Conservation (phyloP, 2,797 vertebrate genomes). For the Gadopsis marmoratus region DNA sequence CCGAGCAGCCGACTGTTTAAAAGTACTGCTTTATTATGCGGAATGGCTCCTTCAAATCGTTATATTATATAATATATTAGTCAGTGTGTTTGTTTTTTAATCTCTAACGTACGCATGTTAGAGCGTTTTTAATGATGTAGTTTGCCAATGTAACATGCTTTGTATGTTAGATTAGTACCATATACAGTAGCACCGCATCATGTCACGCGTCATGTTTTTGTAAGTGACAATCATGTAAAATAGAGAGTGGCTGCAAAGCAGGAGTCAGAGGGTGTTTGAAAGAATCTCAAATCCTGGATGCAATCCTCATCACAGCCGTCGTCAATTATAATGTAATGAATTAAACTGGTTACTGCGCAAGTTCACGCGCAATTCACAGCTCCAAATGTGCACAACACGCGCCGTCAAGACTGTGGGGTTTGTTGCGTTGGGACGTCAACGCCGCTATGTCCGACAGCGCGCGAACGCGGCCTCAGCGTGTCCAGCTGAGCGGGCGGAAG, state of each 20-base stretch:
- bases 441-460: not conserved
- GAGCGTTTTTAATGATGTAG: not conserved
- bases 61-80: not conserved
- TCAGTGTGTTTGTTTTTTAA: too few relatives aligned
- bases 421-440: fast-evolving
- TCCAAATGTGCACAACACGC: not conserved
- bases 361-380: not conserved
- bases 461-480: conserved; percentile 43
- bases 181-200: not conserved
- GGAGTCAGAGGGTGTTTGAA: too few relatives aligned
- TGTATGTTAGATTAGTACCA: not conserved
- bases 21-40: not conserved
- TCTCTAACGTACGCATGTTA: not conserved
- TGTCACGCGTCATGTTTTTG: not conserved
- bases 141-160: not conserved
- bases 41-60: too few relatives aligned
- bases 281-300: too few relatives aligned
- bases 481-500: conserved; percentile 76
- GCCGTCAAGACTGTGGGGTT: not conserved
- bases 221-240: too few relatives aligned
- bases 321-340: not conserved
- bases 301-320: too few relatives aligned
- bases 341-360: not conserved
- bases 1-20: not conserved
- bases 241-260: too few relatives aligned